Evolutionary conservation across 2,888 invertebrate species (phyloP).

Genomic region (Eledona agricola): DNA sequence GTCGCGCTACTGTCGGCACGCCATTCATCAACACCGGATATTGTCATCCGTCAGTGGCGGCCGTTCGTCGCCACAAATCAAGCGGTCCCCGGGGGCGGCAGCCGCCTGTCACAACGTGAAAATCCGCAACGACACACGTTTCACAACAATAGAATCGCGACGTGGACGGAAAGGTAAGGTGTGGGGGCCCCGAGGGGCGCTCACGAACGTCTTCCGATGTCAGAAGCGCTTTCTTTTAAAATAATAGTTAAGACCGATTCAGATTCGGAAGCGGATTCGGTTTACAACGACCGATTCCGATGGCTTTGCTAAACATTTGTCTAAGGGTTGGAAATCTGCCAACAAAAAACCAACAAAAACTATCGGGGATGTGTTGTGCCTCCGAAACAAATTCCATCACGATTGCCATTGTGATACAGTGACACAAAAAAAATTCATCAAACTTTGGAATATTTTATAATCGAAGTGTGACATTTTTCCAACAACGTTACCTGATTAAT

Average conservation of each 20-base stretch:
- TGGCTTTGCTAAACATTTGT: slow-evolving; percentile 28
- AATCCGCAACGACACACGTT: slow-evolving; percentile 61
- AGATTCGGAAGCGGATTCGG: slow-evolving; percentile 20
- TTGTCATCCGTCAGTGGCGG: slow-evolving; percentile 36
- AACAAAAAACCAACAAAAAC: slow-evolving; percentile 23
- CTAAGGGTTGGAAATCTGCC: slow-evolving; percentile 18
- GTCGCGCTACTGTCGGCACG: too few relatives aligned
- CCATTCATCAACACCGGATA: slow-evolving; percentile 27
- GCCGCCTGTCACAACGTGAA: slow-evolving; percentile 61
- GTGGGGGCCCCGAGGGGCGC: slow-evolving; percentile 25
- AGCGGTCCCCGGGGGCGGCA: slow-evolving; percentile 54
- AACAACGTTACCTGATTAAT: too few relatives aligned
- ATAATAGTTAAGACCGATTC: slow-evolving; percentile 27
- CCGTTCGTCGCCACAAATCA: slow-evolving; percentile 49
- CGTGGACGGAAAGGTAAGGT: slow-evolving; percentile 61
- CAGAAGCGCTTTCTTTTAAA: slow-evolving; percentile 25
- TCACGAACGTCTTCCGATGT: slow-evolving; percentile 27
- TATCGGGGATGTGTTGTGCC: slow-evolving; percentile 18
- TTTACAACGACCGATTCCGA: slow-evolving; percentile 20
- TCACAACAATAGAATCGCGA: slow-evolving; percentile 63
- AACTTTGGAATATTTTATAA: too few relatives aligned
- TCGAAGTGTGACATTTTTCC: too few relatives aligned
- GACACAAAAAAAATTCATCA: too few relatives aligned
- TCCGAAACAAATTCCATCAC: slow-evolving; percentile 25
- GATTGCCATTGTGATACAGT: slow-evolving; percentile 19